Evolutionary conservation across 2,888 invertebrate genomes (phyloP), one percentile per base, ranked within the genome.

Genomic region (Drepana falcataria): DNA sequence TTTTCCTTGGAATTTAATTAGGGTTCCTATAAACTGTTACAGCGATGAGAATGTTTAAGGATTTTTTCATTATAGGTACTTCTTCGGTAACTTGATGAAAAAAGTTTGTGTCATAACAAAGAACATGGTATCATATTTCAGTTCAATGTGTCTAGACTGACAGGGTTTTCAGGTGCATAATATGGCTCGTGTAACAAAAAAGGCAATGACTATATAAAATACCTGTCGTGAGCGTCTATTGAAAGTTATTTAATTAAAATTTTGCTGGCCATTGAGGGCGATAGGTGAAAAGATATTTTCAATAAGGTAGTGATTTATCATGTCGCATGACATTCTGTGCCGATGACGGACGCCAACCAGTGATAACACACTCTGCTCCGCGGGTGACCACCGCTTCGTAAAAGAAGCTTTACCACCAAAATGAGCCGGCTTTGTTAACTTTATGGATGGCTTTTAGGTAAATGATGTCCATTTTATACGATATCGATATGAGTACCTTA

Each of bases 281-380:
- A 6, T 40, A 35, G 34, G 56, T 60, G 62, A 67, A 67, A 58
- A 55, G 53, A 49, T 55, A 48, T n/a, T 53, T 52, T 55, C 64
- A 59, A 60, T 61, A 63, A 61, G 59, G 49, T 52, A 51, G 59
- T 74, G 74, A 74, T 74, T 71, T 65, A 73, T 74, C 70, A 34
- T 9, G 51, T 40, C 1, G 57, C 55, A 35, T 44, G 49, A 59
- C 52, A 64, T 59, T 61, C 58, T 58, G 58, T 65, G 60, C 55
- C 61, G 69, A 65, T 66, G 65, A 34, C 48, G 53, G 44, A 66
- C 57, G 60, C 59, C 61, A 60, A 56, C 57, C 54, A 55, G 58
- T 63, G 64, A 66, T 69, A 71, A 63, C 59, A 56, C 60, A 68
- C 63, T 68, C 61, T 55, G 55, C 65, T 52, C 53, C 35, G 53